Percentiles rank a stretch among this genome's conserved stretches.
These are phyloP conservation scores for Tryphoninae sp. DNA, from an alignment of 2,888 invertebrate species.

Conservation along the genomic window DNA sequence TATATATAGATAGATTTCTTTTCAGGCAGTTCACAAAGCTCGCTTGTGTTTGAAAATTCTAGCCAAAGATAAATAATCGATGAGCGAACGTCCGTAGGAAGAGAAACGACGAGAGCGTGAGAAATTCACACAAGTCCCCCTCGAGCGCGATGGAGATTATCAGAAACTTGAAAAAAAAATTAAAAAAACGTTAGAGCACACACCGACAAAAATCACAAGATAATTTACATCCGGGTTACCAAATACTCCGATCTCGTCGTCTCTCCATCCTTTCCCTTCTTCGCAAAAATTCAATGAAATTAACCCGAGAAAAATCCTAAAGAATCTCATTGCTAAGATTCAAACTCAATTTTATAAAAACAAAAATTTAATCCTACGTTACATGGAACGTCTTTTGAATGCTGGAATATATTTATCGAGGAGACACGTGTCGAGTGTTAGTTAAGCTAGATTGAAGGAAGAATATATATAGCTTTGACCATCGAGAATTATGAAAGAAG, in stretches of 20 bases:
- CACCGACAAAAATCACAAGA: background rate
- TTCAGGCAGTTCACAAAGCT: background rate
- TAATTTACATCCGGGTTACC: background rate
- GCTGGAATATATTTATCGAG: constrained; percentile 2
- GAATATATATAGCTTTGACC: constrained; percentile 10
- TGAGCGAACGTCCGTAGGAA: constrained; percentile 27
- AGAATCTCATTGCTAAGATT: background rate
- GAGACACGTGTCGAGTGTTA: constrained; percentile 40
- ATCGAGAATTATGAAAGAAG: constrained; percentile 36
- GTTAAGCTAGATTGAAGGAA: constrained; percentile 24
- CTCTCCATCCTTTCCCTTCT: too few species aligned
- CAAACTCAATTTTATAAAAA: constrained; percentile 11
- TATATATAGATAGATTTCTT: background rate
- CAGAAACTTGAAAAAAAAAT: background rate
- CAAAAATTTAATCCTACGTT: background rate
- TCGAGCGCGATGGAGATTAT: constrained; percentile 4
- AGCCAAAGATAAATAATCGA: constrained; percentile 54
- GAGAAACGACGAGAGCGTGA: constrained; percentile 6
- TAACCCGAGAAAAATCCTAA: too few species aligned
- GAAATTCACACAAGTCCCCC: background rate
- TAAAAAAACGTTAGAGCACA: background rate
- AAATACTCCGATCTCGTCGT: too few species aligned
- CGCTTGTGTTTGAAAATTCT: constrained; percentile 7
- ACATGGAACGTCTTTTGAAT: constrained; percentile 12
- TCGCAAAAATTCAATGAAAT: too few species aligned